These are phyloP conservation scores for Paramormyrops kingsleyae DNA, from an alignment of 2,113 vertebrate species.

Conservation along the genomic window DNA sequence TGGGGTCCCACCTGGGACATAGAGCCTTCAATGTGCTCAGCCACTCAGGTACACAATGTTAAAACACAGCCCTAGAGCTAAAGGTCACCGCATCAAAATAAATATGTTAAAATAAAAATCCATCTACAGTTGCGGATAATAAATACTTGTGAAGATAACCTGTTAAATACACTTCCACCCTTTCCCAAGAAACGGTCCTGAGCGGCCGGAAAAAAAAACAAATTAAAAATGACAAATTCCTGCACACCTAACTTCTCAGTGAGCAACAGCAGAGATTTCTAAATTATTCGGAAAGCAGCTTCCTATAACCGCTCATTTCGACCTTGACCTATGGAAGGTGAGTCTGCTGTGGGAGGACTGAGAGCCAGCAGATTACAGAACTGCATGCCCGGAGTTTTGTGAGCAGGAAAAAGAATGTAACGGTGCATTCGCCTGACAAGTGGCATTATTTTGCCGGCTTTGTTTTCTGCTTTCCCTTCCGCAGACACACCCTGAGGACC, in stretches of 20 bases:
- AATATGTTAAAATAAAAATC: not conserved
- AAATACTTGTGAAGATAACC: not conserved
- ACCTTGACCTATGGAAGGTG: constrained; percentile 22
- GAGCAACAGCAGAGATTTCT: not conserved
- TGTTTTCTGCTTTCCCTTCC: not conserved
- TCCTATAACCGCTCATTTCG: not conserved
- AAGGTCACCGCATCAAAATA: not conserved
- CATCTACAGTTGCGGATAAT: not conserved
- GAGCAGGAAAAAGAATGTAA: not conserved
- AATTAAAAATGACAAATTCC: not conserved
- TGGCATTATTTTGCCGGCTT: not conserved
- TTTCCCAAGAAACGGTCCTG: not conserved
- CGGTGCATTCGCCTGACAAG: not conserved
- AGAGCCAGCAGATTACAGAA: not conserved
- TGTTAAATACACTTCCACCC: not conserved
- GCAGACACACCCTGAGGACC: not conserved
- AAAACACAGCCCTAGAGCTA: not conserved
- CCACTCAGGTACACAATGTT: not conserved
- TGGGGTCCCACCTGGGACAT: not conserved
- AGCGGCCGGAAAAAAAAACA: not conserved
- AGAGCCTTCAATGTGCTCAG: not conserved
- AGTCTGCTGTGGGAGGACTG: not conserved
- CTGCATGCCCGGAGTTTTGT: not conserved
- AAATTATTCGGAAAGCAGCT: not conserved
- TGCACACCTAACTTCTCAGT: not conserved